phyloP scores from a whole-genome alignment of 2,797 vertebrate species.

The Melanogrammus aeglefinus region DNA sequence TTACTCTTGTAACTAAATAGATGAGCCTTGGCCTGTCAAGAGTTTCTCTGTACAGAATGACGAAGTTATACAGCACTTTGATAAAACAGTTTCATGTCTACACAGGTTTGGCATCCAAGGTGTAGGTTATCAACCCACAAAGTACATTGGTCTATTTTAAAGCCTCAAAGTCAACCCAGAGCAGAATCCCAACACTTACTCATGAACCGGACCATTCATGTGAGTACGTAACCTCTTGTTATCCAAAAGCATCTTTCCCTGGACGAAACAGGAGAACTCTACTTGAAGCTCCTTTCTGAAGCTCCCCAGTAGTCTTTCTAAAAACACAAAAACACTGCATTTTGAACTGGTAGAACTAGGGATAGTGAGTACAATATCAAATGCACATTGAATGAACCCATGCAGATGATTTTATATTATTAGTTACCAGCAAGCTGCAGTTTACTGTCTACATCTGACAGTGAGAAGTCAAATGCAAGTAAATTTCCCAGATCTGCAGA shows the following conservation, averaged over 20 bases:
- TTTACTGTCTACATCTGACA: conserved; percentile 75
- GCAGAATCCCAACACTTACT: conserved; percentile 58
- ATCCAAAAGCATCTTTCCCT: conserved; percentile 29
- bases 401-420: neutral
- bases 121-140: too few relatives aligned
- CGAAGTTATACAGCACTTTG: neutral
- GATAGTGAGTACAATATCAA: neutral
- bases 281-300: conserved; percentile 66
- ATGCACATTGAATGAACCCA: too few relatives aligned
- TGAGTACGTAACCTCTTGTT: conserved; percentile 5
- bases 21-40: neutral
- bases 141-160: neutral
- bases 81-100: neutral
- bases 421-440: conserved; percentile 74
- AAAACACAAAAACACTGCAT: neutral
- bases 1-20: neutral
- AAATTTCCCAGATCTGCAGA: conserved; percentile 70
- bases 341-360: neutral
- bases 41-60: neutral
- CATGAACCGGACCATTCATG: conserved; percentile 38
- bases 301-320: conserved; percentile 71
- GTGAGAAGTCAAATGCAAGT: conserved; percentile 73
- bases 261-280: conserved; percentile 62
- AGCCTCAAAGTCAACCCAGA: neutral
- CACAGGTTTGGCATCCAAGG: neutral